Conservation (phyloP, 2,888 invertebrate genomes). For the Perizoma affinitatum region DNA sequence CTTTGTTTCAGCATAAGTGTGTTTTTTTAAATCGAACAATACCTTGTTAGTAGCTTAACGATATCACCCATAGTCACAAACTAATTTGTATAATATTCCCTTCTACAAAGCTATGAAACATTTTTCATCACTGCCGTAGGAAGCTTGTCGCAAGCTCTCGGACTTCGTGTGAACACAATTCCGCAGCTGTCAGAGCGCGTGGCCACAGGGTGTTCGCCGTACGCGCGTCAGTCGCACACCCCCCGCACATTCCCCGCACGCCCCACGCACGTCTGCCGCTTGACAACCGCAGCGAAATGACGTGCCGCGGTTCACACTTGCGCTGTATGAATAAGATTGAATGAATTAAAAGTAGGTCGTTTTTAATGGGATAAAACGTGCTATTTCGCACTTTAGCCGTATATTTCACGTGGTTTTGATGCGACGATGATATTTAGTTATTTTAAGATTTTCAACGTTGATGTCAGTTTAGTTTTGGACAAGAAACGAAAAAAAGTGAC, state of each 20-base stretch:
- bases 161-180: constrained; percentile 32
- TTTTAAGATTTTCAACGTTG: too few species aligned
- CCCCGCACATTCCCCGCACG: constrained; percentile 13
- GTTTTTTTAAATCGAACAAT: too few species aligned
- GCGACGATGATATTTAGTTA: too few species aligned
- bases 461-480: too few species aligned
- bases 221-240: constrained; percentile 19
- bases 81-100: neutral
- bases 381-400: too few species aligned
- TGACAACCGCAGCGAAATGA: constrained; percentile 33
- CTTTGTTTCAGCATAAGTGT: too few species aligned
- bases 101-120: neutral
- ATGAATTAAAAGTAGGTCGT: constrained; percentile 32
- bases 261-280: constrained; percentile 30
- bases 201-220: constrained; percentile 36
- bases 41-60: too few species aligned
- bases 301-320: constrained; percentile 35
- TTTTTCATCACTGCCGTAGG: constrained; percentile 2
- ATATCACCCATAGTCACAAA: neutral
- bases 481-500: too few species aligned
- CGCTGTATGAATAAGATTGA: constrained; percentile 27
- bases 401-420: too few species aligned
- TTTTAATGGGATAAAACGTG: neutral
- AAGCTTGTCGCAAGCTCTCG: constrained; percentile 10
- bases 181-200: constrained; percentile 39